Evolutionary conservation across 2,797 vertebrate genomes (phyloP).

Genomic region (Hafferia zeledoni): DNA sequence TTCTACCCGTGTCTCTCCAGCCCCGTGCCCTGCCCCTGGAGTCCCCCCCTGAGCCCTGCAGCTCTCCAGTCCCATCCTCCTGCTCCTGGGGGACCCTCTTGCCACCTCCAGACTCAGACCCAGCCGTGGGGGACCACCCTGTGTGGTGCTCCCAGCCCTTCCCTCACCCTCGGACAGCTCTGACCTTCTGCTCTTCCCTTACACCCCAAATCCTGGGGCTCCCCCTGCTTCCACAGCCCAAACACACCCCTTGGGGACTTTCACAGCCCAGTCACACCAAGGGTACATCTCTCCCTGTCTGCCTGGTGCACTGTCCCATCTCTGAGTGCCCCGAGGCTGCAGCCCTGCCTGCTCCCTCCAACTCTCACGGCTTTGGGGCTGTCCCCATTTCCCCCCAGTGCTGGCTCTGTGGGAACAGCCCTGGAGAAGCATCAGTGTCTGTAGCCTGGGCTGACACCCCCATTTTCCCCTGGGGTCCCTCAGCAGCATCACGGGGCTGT

Average conservation of each 20-base stretch:
- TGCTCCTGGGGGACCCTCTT: background rate
- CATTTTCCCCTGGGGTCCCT: background rate
- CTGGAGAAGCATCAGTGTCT: background rate
- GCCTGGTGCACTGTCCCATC: rapidly evolving
- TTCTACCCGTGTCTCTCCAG: background rate
- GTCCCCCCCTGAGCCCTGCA: background rate
- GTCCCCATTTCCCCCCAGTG: rapidly evolving
- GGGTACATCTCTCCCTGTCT: background rate
- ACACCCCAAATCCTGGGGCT: background rate
- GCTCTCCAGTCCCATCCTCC: background rate
- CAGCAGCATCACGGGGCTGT: background rate
- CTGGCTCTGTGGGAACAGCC: background rate
- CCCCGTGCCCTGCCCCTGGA: rapidly evolving
- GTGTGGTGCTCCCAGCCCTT: background rate
- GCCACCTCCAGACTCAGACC: background rate
- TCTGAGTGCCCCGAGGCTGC: background rate
- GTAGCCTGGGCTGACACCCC: background rate
- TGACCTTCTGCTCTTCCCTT: rapidly evolving
- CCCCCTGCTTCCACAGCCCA: background rate
- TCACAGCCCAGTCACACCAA: background rate
- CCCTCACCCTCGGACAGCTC: background rate
- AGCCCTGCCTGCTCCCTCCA: background rate
- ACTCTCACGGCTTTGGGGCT: background rate
- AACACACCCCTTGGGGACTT: rapidly evolving
- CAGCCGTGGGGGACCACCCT: background rate